A percentile compares a stretch with the other conserved stretches of the same genome.
Conservation (phyloP, 2,113 vertebrate genomes). For the Crotalus tigris region DNA sequence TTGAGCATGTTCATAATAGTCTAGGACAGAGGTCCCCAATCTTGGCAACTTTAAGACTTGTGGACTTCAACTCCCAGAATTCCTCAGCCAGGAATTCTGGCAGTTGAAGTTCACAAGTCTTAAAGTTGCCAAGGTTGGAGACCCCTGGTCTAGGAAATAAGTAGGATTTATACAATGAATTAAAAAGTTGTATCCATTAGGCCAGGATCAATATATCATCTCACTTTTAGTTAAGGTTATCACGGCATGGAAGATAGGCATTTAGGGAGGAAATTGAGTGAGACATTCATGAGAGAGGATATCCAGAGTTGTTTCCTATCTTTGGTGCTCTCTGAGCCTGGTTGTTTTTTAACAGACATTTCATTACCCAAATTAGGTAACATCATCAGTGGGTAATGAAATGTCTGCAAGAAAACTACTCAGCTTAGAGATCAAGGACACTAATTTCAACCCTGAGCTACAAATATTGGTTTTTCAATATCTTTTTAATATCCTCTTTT, state of each 20-base stretch:
- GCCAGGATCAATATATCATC: no score
- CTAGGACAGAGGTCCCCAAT: not conserved
- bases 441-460: not conserved
- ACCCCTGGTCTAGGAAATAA: not conserved
- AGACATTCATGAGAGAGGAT: not conserved
- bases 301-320: not conserved
- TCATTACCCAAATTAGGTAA: no score
- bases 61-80: no score
- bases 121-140: no score
- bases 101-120: no score
- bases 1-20: not conserved
- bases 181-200: not conserved
- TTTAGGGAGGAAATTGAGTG: not conserved
- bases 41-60: no score
- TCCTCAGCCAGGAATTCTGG: no score
- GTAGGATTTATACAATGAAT: not conserved
- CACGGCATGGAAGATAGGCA: not conserved
- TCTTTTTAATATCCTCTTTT: not conserved
- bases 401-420: not conserved
- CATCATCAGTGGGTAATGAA: not conserved
- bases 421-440: not conserved
- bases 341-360: not conserved
- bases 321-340: not conserved
- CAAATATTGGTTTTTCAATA: not conserved
- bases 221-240: not conserved